These are phyloP conservation scores for Loris lydekkerianus DNA, from an alignment of 2,797 vertebrate genomes.

Conservation along the genomic window DNA sequence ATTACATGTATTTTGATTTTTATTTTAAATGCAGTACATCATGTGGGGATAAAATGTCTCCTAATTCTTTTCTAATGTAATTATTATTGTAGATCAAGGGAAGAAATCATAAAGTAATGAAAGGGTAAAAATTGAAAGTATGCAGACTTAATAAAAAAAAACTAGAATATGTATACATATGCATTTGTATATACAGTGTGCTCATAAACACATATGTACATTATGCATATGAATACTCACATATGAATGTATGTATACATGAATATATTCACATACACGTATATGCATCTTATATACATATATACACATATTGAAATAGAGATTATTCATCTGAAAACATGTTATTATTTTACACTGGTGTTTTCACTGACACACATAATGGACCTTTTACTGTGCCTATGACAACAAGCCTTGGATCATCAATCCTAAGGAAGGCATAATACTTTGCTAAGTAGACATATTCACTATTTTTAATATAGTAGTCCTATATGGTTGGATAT, in stretches of 20 bases:
- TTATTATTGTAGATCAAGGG: background rate
- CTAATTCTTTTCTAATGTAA: conserved; percentile 27
- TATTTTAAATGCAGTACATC: background rate
- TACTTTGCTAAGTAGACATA: background rate
- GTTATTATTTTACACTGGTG: background rate
- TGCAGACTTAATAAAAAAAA: background rate
- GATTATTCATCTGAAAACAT: background rate
- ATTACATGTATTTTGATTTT: background rate
- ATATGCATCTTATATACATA: background rate
- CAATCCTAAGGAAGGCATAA: background rate
- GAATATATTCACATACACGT: background rate
- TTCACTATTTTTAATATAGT: background rate
- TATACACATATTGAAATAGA: background rate
- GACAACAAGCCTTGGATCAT: background rate
- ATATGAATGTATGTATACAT: background rate
- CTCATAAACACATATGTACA: background rate
- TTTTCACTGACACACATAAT: background rate
- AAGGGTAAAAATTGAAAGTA: conserved; percentile 10
- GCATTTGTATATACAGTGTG: background rate
- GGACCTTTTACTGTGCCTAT: background rate
- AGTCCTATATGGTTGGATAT: background rate
- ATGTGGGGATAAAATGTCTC: background rate
- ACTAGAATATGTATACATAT: background rate
- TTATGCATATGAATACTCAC: background rate
- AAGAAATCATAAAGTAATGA: conserved; percentile 16